Evolutionary conservation across 2,888 invertebrate genomes (phyloP).

Genomic region (Apoda limacodes): DNA sequence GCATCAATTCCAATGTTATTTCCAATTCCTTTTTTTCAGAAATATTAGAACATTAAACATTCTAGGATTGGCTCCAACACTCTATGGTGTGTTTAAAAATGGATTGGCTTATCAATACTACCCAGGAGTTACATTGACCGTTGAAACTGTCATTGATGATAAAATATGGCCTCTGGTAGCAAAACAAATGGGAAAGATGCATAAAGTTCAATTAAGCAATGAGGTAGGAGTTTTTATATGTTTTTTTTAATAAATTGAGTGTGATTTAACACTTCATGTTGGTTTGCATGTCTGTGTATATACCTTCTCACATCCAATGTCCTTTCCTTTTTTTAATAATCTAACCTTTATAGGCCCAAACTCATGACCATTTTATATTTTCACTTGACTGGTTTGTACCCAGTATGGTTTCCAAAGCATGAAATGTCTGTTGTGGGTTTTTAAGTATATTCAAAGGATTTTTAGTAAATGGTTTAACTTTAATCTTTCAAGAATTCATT

Average conservation of each 20-base stretch:
- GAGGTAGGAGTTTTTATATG: slow-evolving; percentile 33
- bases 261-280: too few relatives aligned
- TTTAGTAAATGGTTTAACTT: too few relatives aligned
- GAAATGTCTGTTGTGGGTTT: too few relatives aligned
- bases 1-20: neutral
- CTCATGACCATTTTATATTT: too few relatives aligned
- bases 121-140: slow-evolving; percentile 82
- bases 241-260: neutral
- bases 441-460: too few relatives aligned
- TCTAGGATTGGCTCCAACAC: slow-evolving; percentile 83
- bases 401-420: too few relatives aligned
- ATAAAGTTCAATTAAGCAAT: slow-evolving; percentile 65
- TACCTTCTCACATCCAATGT: too few relatives aligned
- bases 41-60: slow-evolving; percentile 66
- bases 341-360: too few relatives aligned
- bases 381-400: too few relatives aligned
- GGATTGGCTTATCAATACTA: slow-evolving; percentile 92
- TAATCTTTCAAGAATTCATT: too few relatives aligned
- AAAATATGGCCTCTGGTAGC: slow-evolving; percentile 82
- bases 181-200: slow-evolving; percentile 85
- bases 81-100: slow-evolving; percentile 93
- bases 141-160: slow-evolving; percentile 72
- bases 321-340: too few relatives aligned
- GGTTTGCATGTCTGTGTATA: too few relatives aligned
- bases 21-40: slow-evolving; percentile 27